Evolutionary conservation across 2,888 invertebrate species (phyloP).

Genomic region (Acanthopleura granulata): DNA sequence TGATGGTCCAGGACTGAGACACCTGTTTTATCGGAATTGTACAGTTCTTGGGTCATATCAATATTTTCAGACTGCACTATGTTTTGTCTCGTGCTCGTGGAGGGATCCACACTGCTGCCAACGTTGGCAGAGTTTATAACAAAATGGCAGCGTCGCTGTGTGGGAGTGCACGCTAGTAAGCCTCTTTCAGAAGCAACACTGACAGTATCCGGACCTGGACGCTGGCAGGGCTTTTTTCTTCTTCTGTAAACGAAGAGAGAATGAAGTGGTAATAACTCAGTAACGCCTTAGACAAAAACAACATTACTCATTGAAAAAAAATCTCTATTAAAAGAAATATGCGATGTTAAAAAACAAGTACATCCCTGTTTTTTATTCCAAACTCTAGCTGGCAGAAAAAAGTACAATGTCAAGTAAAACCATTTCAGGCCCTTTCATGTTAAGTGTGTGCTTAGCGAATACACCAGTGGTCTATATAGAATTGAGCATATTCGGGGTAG

Average conservation of each 20-base stretch:
- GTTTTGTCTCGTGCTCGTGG: not conserved
- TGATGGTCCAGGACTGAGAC: not conserved
- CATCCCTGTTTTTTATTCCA: too few species aligned
- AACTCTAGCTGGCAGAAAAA: too few species aligned
- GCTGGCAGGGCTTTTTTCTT: not conserved
- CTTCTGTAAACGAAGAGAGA: not conserved
- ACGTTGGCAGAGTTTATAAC: conserved; percentile 7
- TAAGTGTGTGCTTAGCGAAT: too few species aligned
- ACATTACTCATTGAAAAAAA: too few species aligned
- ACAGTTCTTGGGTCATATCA: not conserved
- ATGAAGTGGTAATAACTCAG: too few species aligned
- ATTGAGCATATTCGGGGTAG: too few species aligned
- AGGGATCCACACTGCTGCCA: not conserved
- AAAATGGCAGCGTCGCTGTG: not conserved
- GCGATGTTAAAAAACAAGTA: too few species aligned
- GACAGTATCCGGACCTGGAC: not conserved
- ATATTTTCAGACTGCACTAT: not conserved
- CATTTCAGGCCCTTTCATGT: too few species aligned
- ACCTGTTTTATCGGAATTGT: not conserved
- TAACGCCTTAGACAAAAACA: too few species aligned
- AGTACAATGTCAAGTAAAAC: too few species aligned
- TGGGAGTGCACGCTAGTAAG: conserved; percentile 3
- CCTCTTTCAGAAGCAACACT: conserved; percentile 3
- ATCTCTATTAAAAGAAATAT: too few species aligned
- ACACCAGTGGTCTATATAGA: too few species aligned